Evolutionary conservation across 2,113 vertebrate genomes (phyloP), one percentile per base, ranked within the genome.

Genomic region (Cervus canadensis): DNA sequence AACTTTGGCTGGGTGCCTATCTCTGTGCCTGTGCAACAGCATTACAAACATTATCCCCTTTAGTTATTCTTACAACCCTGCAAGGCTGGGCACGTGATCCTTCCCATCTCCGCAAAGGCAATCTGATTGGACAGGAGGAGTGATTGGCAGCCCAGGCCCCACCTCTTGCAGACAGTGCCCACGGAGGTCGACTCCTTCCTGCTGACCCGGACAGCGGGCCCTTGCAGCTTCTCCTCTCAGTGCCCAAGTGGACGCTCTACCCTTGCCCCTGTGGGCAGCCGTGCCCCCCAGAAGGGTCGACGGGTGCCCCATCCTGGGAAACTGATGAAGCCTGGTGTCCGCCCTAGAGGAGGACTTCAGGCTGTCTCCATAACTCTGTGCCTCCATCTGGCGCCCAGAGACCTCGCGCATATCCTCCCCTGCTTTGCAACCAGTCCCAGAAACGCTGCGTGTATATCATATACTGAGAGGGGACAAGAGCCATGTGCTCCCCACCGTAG

Each of bases 371-470:
- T n/a, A 23, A 33, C 30, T n/a, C 48, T 5, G 4, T 25, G 8
- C 76, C 45, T 79, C 48, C 30, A 52, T 15, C 17, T 33, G 17
- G 48, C 17, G 5, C 23, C 21, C 52, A 40, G 81, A 13, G 23
- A 25, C 52, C n/a, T 56, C 1, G 0, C 7, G 1, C 2, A 0
- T 40, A 26, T 54, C 67, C 71, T 50, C 16, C 36, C 57, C 33
- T 56, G 21, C 52, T 92, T 97, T 57, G 93, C 91, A 60, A 16
- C 87, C 95, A 48, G 57, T 67, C 74, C 36, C 10, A 19, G 25
- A 3, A 7, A 1, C 1, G 2, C 25, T 4, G 6, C 0, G 0
- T 10, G 1, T 2, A 11, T 1, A 40, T 85, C 50, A 12, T 54
- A 74, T 10, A 7, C 93, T 0, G 54, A 89, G 87, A 91, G 36